A percentile compares a stretch with the other conserved stretches of the same genome.
These are phyloP conservation scores for Melieria omissa DNA, from an alignment of 2,888 invertebrate genomes.

Conservation along the genomic window DNA sequence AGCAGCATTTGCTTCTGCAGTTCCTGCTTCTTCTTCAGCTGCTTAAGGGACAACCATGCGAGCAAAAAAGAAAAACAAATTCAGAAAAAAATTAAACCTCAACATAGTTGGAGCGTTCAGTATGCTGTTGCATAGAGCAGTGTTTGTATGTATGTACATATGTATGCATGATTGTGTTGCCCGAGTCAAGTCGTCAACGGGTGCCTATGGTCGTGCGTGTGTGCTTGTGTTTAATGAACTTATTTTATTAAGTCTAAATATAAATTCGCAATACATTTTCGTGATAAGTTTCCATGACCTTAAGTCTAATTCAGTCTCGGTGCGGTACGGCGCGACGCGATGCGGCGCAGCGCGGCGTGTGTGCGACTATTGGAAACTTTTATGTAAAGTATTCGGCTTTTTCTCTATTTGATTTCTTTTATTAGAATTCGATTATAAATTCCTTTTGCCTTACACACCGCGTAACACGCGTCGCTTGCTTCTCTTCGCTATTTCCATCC, in stretches of 20 bases:
- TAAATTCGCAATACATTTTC: conserved; percentile 46
- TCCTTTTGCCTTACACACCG: conserved; percentile 24
- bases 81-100: conserved; percentile 17
- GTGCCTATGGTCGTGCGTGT: neutral
- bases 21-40: conserved; percentile 94
- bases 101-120: neutral
- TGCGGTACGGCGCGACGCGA: neutral
- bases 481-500: conserved; percentile 59
- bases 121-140: neutral
- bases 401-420: conserved; percentile 7
- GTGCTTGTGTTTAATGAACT: conserved; percentile 7
- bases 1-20: conserved; percentile 90
- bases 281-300: conserved; percentile 56
- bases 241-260: conserved; percentile 29
- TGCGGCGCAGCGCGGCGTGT: neutral
- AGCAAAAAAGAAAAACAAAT: conserved; percentile 24
- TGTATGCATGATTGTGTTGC: conserved; percentile 7
- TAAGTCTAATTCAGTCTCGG: conserved; percentile 41
- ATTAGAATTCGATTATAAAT: conserved; percentile 30
- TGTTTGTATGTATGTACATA: conserved; percentile 1
- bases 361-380: neutral
- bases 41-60: conserved; percentile 31
- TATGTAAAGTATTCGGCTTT: conserved; percentile 39
- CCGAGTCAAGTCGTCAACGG: neutral
- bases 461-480: conserved; percentile 43